Evolutionary conservation across 2,797 vertebrate genomes (phyloP), one percentile per base, ranked within the genome.

Genomic region (Melanitta fusca): DNA sequence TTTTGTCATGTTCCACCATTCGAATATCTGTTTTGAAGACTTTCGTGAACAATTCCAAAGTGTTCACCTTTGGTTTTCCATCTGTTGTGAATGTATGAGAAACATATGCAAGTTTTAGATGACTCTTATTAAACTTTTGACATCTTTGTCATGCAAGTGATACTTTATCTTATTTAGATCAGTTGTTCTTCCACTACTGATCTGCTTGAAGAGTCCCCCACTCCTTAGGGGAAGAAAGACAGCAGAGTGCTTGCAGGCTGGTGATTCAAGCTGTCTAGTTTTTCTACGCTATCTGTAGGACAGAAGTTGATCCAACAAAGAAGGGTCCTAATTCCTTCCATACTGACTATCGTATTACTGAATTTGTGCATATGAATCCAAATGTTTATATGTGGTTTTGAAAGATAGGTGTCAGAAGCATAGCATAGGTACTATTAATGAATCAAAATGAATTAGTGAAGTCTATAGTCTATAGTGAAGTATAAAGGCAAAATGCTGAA

Each of bases 1-100:
- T 85, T 88, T 56, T 82, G 20, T 47, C 49, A 6, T 3, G 1
- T 81, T 88, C 62, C 80, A 1, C 36, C 47, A 9, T 18, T 41
- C 39, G 25, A 4, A 1, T 54, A 19, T 11, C 60, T 75, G 21
- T 49, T 38, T 11, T 75, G 65, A 72, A 49, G 47, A 62, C n/a
- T 58, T 72, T 4, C 0, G 0, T 34, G 53, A 70, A 51, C 4
- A 12, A 45, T 57, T 72, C 65, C 16, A 1, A 21, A 69, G 54
- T 3, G 13, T 60, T 85, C 28, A 15, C 22, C 17, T 88, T 49
- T 51, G 11, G 39, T 58, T 27, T 77, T 32, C 34, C 24, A 68
- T 41, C 47, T 87, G 22, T 64, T 68, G 38, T 47, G 79, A 80
- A 47, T 20, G 8, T 9, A 25, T 66, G 16, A 38, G 47, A 75